Percentiles rank a stretch among this genome's conserved stretches.
These are phyloP conservation scores for Helleia helle DNA, from an alignment of 2,888 invertebrate species.

Conservation along the genomic window DNA sequence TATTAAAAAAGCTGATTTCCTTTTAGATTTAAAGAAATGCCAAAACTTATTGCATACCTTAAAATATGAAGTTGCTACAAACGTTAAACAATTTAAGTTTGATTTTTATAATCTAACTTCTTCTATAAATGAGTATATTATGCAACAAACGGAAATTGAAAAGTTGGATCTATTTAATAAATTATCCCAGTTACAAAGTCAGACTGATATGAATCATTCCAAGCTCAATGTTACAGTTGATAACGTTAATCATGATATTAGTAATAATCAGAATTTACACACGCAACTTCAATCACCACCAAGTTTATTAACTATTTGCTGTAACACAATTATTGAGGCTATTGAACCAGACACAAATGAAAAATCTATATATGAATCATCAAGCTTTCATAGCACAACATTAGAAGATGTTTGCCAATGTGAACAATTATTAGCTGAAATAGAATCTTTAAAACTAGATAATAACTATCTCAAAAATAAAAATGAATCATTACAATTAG, in stretches of 20 bases:
- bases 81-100: slow-evolving; percentile 32
- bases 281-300: slow-evolving; percentile 30
- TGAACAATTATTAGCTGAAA: slow-evolving; percentile 17
- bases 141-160: slow-evolving; percentile 33
- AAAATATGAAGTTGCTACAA: slow-evolving; percentile 34
- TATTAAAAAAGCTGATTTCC: slow-evolving; percentile 27
- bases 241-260: neutral
- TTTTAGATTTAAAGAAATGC: slow-evolving; percentile 29
- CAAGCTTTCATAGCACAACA: slow-evolving; percentile 13
- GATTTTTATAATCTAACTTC: slow-evolving; percentile 30
- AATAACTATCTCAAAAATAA: slow-evolving; percentile 30
- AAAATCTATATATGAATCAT: slow-evolving; percentile 21
- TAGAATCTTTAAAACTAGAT: slow-evolving; percentile 27
- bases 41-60: slow-evolving; percentile 32
- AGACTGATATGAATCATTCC: neutral
- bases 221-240: neutral
- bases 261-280: neutral
- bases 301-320: slow-evolving; percentile 50
- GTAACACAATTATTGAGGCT: slow-evolving; percentile 38
- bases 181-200: slow-evolving; percentile 9
- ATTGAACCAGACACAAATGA: slow-evolving; percentile 34
- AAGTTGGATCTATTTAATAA: slow-evolving; percentile 33
- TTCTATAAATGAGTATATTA: slow-evolving; percentile 27
- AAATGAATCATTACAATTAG: slow-evolving; percentile 30
- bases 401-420: slow-evolving; percentile 24